A percentile compares a stretch with the other conserved stretches of the same genome.
These are phyloP conservation scores for Neolamprologus longior DNA, from an alignment of 2,113 vertebrate species.

Conservation along the genomic window DNA sequence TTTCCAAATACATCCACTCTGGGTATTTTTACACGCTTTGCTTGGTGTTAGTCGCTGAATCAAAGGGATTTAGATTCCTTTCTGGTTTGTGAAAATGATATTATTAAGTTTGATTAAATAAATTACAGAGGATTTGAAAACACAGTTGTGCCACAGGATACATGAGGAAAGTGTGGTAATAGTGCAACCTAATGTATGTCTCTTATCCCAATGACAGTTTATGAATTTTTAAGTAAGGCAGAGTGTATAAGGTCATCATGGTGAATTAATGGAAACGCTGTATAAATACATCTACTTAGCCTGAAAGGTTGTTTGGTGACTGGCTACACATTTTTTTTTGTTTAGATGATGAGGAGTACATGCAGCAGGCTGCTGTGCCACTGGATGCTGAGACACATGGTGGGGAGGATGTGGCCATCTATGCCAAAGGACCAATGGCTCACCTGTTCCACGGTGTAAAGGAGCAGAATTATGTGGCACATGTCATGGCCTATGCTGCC, in stretches of 20 bases:
- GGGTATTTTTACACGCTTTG: background rate
- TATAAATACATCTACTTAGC: background rate
- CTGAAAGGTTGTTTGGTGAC: background rate
- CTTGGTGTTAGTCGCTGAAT: background rate
- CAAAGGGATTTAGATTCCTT: background rate
- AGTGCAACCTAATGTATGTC: background rate
- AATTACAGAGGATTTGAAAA: conserved; percentile 9
- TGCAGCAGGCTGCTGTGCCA: conserved; percentile 77
- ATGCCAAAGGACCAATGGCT: conserved; percentile 78
- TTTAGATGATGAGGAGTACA: conserved; percentile 74
- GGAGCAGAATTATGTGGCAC: conserved; percentile 77
- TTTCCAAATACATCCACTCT: background rate
- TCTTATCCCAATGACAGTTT: background rate
- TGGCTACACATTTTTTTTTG: background rate
- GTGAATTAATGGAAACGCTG: background rate
- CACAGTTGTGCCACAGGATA: background rate
- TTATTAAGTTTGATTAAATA: background rate
- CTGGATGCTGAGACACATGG: conserved; percentile 75
- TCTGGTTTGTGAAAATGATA: background rate
- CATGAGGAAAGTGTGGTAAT: background rate
- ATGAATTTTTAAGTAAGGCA: background rate
- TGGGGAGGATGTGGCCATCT: conserved; percentile 77
- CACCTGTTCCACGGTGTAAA: conserved; percentile 77
- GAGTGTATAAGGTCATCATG: background rate
- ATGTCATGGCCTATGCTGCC: conserved; percentile 75